Base-by-base conservation (phyloP, 1,140 invertebrate species). In the Drosophila albomicans region DNA sequence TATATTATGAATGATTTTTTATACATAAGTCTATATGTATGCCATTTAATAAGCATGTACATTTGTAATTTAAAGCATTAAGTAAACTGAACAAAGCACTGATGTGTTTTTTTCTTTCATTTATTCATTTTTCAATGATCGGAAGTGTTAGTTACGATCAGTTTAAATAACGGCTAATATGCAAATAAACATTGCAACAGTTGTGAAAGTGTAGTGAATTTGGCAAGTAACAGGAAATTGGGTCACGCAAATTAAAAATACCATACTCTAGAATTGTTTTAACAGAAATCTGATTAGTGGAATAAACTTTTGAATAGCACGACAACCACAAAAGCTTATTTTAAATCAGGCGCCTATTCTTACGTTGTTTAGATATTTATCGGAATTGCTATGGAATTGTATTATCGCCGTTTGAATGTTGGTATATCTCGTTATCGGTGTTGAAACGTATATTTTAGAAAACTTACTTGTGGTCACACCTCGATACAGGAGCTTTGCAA, bases 1-100 rank as follows among this genome's bases (percentile, higher is more conserved):
- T 38, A 38, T 38, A 38, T 10, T 38, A 10, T 57, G 41, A 65
- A 38, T 46, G 35, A 38, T 38, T 38, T 38, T 52, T 46, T 51
- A 71, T 63, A 67, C 38, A 78, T 70, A 62, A 35, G 52, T 58
- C 41, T 28, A 74, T 54, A 69, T 52, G 67, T 82, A 86, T 77
- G 67, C 68, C 61, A 82, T 64, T 56, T 20, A 67, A 61, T 79
- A 79, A 64, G 73, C 56, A 78, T 88, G 84, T 88, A 87, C 67
- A 87, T 80, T 87, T 87, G 61, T 82, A 87, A 76, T 78, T 76
- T 80, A 81, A 81, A 30, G 13, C 45, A 72, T 54, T 73, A 88
- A 87, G 69, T 80, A 74, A 79, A 78, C 28, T 41, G 41, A 59
- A 25, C 35, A 56, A 30, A 10, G 11, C 25, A 13, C 11, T 52